phyloP scores from a whole-genome alignment of 2,888 invertebrate genomes.

The Heliconius cydno region DNA sequence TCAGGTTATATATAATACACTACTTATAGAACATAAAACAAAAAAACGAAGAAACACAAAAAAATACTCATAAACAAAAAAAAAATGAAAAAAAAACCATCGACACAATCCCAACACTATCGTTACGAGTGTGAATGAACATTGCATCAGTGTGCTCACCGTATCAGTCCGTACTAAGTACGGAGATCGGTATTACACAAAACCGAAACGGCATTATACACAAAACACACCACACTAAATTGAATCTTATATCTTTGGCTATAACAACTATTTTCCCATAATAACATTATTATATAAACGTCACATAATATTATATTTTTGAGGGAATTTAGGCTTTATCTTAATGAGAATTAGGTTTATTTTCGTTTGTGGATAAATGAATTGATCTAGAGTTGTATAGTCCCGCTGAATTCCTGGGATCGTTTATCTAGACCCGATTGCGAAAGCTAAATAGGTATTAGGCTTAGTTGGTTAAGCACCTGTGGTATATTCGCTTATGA shows the following conservation, averaged over 20 bases:
- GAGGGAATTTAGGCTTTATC: conserved; percentile 34
- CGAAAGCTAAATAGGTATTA: conserved; percentile 23
- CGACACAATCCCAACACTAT: conserved; percentile 57
- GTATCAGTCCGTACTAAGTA: conserved; percentile 80
- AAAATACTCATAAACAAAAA: too few relatives aligned
- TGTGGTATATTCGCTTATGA: not conserved
- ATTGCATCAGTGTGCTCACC: conserved; percentile 71
- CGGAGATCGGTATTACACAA: conserved; percentile 59
- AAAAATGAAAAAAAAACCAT: conserved; percentile 4
- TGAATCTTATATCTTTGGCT: not conserved
- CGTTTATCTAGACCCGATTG: conserved; percentile 29
- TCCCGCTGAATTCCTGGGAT: conserved; percentile 46
- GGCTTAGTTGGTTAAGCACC: not conserved
- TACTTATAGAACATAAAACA: not conserved
- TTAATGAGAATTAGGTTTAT: not conserved
- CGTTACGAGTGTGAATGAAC: conserved; percentile 72
- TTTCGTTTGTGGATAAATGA: conserved; percentile 35
- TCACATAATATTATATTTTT: conserved; percentile 1
- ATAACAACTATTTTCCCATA: conserved; percentile 19
- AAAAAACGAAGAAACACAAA: not conserved
- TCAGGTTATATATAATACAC: not conserved
- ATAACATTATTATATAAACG: conserved; percentile 2
- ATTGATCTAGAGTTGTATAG: conserved; percentile 52
- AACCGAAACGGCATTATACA: conserved; percentile 56
- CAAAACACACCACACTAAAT: conserved; percentile 24